phyloP scores from a whole-genome alignment of 2,797 vertebrate genomes.

The Lepilemur ruficaudatus region DNA sequence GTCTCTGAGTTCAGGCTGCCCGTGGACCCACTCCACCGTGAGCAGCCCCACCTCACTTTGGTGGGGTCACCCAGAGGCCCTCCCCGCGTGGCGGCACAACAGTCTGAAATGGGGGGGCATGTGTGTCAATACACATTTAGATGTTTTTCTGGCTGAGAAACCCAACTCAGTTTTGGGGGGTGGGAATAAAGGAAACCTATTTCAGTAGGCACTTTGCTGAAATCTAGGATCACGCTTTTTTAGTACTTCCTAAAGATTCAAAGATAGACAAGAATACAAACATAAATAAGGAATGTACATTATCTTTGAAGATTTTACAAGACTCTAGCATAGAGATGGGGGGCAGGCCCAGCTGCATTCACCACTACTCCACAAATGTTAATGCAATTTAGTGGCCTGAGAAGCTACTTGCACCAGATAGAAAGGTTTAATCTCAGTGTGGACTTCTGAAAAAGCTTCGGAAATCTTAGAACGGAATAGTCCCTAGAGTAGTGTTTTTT shows the following conservation, averaged over 20 bases:
- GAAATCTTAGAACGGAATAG: neutral
- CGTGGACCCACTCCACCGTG: fast-evolving
- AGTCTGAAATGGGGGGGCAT: fast-evolving
- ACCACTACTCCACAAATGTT: neutral
- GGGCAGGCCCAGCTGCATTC: neutral
- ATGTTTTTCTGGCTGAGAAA: neutral
- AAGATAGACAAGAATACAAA: neutral
- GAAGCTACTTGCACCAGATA: neutral
- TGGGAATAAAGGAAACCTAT: neutral
- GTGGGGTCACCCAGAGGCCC: too few relatives aligned
- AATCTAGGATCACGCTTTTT: neutral
- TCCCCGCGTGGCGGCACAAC: too few relatives aligned
- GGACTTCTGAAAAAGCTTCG: neutral
- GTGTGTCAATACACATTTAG: neutral
- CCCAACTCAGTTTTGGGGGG: neutral
- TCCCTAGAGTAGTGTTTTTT: neutral
- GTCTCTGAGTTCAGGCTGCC: neutral
- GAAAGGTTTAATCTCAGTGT: neutral
- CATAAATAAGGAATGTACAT: neutral
- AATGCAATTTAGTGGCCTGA: neutral
- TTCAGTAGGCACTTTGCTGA: neutral
- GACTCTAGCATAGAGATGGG: neutral
- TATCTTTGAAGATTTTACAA: neutral
- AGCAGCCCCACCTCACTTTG: neutral
- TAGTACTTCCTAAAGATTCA: neutral